These are phyloP conservation scores for Propithecus deckenii DNA, from an alignment of 2,797 vertebrate species.

Conservation along the genomic window DNA sequence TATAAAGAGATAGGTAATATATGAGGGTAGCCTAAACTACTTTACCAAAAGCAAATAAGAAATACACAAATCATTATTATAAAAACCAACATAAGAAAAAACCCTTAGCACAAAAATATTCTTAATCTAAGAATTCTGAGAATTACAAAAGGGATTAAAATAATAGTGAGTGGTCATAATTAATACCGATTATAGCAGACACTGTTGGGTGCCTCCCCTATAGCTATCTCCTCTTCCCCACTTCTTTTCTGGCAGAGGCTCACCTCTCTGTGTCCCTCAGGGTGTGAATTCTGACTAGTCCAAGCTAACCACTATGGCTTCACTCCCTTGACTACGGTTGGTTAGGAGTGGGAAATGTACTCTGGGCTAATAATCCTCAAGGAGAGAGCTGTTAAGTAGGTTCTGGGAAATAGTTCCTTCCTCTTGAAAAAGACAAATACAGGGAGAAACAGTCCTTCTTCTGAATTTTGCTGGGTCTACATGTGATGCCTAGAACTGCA, in stretches of 20 bases:
- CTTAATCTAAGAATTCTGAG: constrained; percentile 25
- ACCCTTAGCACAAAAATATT: neutral
- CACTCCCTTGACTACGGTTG: neutral
- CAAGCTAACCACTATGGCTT: neutral
- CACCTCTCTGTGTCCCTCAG: neutral
- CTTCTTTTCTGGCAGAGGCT: neutral
- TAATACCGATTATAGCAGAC: neutral
- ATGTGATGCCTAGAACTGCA: neutral
- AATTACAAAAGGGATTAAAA: neutral
- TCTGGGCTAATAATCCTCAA: neutral
- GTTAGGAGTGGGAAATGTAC: neutral
- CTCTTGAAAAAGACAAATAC: neutral
- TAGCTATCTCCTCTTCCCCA: neutral
- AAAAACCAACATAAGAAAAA: neutral
- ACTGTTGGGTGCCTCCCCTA: neutral
- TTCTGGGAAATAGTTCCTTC: neutral
- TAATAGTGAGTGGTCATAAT: neutral
- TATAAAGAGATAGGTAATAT: neutral
- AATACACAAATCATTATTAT: neutral
- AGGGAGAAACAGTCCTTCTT: neutral
- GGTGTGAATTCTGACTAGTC: neutral
- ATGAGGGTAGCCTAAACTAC: neutral
- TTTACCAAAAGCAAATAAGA: neutral
- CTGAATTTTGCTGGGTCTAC: neutral
- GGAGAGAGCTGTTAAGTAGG: neutral